A percentile compares a stretch with the other conserved stretches of the same genome.
phyloP scores from a whole-genome alignment of 1,140 invertebrate genomes.

The Pogonomyrmex barbatus region DNA sequence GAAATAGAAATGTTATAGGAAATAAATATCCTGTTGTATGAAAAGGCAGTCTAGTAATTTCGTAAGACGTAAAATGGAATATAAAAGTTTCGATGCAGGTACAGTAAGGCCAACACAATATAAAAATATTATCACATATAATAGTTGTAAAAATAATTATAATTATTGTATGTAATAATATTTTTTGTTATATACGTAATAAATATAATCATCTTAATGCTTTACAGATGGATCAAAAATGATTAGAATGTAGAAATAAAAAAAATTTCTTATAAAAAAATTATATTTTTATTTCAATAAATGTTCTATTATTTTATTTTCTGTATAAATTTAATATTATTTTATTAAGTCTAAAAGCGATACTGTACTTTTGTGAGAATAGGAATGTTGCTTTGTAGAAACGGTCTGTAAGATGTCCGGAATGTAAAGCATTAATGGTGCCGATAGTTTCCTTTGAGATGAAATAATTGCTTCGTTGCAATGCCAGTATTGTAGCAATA shows the following conservation, averaged over 20 bases:
- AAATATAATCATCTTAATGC: neutral
- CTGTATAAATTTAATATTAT: neutral
- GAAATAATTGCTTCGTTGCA: conserved; percentile 39
- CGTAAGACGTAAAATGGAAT: neutral
- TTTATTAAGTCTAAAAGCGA: neutral
- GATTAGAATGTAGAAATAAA: neutral
- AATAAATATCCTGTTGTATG: neutral
- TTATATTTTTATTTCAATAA: neutral
- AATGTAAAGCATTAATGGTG: conserved; percentile 48
- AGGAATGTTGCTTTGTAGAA: conserved; percentile 33
- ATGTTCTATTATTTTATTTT: conserved; percentile 18
- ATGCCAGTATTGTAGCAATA: conserved; percentile 51
- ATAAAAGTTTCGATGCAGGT: neutral
- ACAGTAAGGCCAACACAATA: neutral
- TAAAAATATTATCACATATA: no score
- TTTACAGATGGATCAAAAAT: neutral
- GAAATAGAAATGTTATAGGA: neutral
- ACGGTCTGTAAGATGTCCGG: conserved; percentile 3
- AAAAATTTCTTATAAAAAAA: neutral
- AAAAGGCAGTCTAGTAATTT: neutral
- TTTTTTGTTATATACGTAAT: neutral
- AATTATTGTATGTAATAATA: neutral
- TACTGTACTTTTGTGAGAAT: neutral
- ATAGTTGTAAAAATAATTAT: no score
- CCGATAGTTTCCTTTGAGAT: conserved; percentile 56